A percentile compares a stretch with the other conserved stretches of the same genome.
phyloP scores from a whole-genome alignment of 2,888 invertebrate genomes.

The Pterostichus niger region DNA sequence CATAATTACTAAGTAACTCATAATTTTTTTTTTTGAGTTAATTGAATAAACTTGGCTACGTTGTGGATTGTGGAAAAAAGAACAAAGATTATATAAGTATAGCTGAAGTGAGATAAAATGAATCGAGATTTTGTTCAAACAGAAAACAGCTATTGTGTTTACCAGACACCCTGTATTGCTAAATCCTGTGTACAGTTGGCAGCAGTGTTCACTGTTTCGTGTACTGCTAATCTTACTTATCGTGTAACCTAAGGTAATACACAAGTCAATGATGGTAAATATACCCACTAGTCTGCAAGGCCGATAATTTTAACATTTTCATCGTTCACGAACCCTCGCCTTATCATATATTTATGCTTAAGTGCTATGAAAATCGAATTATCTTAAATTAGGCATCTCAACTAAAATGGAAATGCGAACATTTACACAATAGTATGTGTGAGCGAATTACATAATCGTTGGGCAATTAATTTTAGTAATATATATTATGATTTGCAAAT shows the following conservation, averaged over 20 bases:
- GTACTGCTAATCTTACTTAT: constrained; percentile 21
- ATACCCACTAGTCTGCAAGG: constrained; percentile 40
- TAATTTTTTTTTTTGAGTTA: too few species aligned
- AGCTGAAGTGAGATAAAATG: too few species aligned
- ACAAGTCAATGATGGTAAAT: constrained; percentile 38
- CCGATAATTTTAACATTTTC: constrained; percentile 48
- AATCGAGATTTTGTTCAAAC: too few species aligned
- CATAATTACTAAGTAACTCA: too few species aligned
- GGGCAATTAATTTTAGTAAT: constrained; percentile 1
- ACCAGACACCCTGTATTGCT: neutral
- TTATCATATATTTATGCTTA: constrained; percentile 51
- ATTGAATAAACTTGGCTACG: too few species aligned
- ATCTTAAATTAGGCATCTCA: constrained; percentile 36
- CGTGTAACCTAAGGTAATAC: constrained; percentile 30
- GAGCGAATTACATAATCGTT: constrained; percentile 4
- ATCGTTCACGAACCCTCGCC: constrained; percentile 42
- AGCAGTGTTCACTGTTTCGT: constrained; percentile 19
- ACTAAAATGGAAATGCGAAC: constrained; percentile 39
- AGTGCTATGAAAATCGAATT: constrained; percentile 51
- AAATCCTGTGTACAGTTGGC: constrained; percentile 6
- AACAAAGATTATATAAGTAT: too few species aligned
- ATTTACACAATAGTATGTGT: constrained; percentile 8
- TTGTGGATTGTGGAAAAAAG: too few species aligned
- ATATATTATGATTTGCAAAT: constrained; percentile 8
- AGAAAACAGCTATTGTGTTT: too few species aligned